Percentiles rank a stretch among this genome's conserved stretches.
These are phyloP conservation scores for Papilio xuthus DNA, from an alignment of 1,140 invertebrate species.

Conservation along the genomic window DNA sequence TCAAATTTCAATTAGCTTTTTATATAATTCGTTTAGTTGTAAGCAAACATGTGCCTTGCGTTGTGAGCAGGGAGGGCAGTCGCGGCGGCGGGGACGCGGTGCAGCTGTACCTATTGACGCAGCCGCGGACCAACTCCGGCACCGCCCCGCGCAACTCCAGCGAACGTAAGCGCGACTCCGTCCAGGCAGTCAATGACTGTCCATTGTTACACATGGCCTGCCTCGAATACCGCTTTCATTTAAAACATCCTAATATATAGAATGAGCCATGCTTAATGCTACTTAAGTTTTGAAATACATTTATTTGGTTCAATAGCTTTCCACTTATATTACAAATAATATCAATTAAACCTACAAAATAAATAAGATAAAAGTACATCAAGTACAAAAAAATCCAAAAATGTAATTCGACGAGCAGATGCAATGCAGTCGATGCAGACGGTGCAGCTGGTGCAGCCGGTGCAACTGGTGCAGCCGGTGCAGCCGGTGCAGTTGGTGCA, in stretches of 20 bases:
- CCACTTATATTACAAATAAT: too few relatives aligned
- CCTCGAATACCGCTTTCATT: too few relatives aligned
- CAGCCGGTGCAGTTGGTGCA: background rate
- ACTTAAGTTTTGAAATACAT: too few relatives aligned
- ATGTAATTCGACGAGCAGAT: background rate
- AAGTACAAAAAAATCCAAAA: background rate
- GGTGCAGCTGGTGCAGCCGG: constrained; percentile 9
- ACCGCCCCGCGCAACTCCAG: background rate
- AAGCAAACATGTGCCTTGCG: background rate
- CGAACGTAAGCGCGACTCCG: background rate
- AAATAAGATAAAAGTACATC: too few relatives aligned
- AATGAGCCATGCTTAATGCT: too few relatives aligned
- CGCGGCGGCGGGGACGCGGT: background rate
- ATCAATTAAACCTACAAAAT: too few relatives aligned
- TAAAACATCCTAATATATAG: background rate
- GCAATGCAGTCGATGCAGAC: background rate
- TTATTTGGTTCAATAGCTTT: too few relatives aligned
- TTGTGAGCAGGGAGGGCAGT: background rate
- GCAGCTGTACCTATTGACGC: background rate
- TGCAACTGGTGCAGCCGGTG: background rate
- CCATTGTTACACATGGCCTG: too few relatives aligned
- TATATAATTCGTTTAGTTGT: background rate
- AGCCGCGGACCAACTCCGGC: background rate
- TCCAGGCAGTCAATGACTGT: background rate
- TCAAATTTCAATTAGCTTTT: too few relatives aligned